These are phyloP conservation scores for Diphyllodes magnificus DNA, from an alignment of 2,113 vertebrate genomes.

Conservation along the genomic window DNA sequence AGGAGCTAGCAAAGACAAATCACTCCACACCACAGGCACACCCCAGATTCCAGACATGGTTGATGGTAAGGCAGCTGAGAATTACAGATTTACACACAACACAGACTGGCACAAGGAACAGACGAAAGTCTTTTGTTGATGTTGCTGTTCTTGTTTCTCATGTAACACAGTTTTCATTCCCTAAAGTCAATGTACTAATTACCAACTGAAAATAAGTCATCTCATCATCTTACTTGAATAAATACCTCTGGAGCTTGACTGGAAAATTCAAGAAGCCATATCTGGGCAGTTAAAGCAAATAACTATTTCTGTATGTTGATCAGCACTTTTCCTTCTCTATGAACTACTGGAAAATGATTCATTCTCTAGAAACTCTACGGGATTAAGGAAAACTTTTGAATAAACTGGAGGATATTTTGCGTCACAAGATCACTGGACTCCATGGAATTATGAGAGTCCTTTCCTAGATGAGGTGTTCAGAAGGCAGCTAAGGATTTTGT, in stretches of 20 bases:
- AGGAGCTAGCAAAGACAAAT: neutral
- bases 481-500: neutral
- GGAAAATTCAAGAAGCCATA: neutral
- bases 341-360: neutral
- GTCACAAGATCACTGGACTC: neutral
- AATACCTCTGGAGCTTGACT: slow-evolving; percentile 4
- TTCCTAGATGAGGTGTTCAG: neutral
- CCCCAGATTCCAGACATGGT: slow-evolving; percentile 26
- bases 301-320: neutral
- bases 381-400: neutral
- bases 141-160: slow-evolving; percentile 20
- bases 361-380: neutral
- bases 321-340: neutral
- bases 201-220: slow-evolving; percentile 39
- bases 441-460: neutral
- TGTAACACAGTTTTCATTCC: slow-evolving; percentile 41
- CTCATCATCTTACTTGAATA: slow-evolving; percentile 12
- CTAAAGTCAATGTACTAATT: slow-evolving; percentile 35
- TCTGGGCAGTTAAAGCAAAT: neutral
- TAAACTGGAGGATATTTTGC: neutral
- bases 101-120: slow-evolving; percentile 49
- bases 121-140: slow-evolving; percentile 23
- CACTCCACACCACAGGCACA: neutral
- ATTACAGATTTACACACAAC: slow-evolving; percentile 38
- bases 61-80: slow-evolving; percentile 19